phyloP scores from a whole-genome alignment of 2,888 invertebrate genomes.

The Dynastes hyllus region DNA sequence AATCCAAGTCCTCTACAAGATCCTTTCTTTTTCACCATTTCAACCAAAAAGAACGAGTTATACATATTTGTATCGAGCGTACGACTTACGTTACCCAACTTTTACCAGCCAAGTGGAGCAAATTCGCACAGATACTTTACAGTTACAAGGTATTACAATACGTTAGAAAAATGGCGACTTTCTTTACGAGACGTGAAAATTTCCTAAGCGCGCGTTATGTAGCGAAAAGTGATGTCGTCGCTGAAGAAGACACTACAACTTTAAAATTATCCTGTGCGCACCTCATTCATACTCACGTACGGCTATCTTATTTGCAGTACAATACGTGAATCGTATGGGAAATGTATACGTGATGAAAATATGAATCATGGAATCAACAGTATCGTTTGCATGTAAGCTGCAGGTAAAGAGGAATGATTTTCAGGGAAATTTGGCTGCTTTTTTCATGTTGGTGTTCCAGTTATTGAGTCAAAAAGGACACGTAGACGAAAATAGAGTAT shows the following conservation, averaged over 20 bases:
- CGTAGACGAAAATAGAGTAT: too few species aligned
- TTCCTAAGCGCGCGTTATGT: neutral
- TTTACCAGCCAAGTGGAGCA: neutral
- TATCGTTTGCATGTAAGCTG: neutral
- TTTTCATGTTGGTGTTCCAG: too few species aligned
- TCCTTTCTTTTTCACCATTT: too few species aligned
- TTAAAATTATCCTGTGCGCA: neutral
- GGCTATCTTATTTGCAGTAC: neutral
- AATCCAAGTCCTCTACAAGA: too few species aligned
- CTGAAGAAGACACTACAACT: neutral
- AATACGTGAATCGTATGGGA: neutral
- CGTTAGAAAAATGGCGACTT: neutral
- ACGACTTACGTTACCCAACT: neutral
- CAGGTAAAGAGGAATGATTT: neutral
- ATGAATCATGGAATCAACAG: neutral
- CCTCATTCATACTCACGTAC: neutral
- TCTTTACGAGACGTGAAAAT: neutral
- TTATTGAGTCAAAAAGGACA: too few species aligned
- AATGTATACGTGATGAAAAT: conserved; percentile 5
- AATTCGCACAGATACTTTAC: neutral
- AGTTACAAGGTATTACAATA: conserved; percentile 3
- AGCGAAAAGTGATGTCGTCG: neutral
- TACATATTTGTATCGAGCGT: too few species aligned
- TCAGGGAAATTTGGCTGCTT: neutral
- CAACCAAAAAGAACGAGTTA: too few species aligned